These are phyloP conservation scores for Somateria mollissima DNA, from an alignment of 2,797 vertebrate species.

Conservation along the genomic window DNA sequence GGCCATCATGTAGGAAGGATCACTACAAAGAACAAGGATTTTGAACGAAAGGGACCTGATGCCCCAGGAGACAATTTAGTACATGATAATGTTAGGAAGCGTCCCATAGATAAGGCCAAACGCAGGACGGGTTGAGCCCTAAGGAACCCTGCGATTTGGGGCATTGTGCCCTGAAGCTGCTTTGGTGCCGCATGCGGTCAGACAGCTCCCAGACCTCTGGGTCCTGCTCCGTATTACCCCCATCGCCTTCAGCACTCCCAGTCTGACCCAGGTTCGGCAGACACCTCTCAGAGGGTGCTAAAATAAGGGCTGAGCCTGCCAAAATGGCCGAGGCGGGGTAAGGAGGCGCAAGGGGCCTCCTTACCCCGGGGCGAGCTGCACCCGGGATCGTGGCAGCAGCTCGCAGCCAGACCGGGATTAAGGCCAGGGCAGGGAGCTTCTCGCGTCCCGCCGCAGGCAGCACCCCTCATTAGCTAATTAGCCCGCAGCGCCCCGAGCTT, in stretches of 20 bases:
- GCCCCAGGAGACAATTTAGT: accelerated
- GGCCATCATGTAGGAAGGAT: accelerated
- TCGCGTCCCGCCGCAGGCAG: too few relatives aligned
- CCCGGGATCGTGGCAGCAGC: too few relatives aligned
- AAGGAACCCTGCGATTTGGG: too few relatives aligned
- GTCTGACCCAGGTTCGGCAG: background rate
- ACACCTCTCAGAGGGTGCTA: background rate
- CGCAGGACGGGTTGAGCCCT: too few relatives aligned
- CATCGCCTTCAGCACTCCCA: accelerated
- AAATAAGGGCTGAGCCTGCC: background rate
- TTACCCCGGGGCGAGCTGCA: too few relatives aligned
- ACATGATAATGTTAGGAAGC: background rate
- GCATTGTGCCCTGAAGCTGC: background rate
- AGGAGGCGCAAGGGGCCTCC: accelerated
- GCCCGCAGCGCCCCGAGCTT: too few relatives aligned
- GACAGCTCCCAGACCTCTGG: background rate
- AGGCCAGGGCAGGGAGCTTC: too few relatives aligned
- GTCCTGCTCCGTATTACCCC: background rate
- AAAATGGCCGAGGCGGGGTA: too few relatives aligned
- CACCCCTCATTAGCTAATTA: too few relatives aligned
- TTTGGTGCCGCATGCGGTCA: accelerated
- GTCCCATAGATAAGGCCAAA: accelerated
- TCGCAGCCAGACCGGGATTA: too few relatives aligned
- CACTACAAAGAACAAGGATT: accelerated
- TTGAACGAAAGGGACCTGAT: background rate